Evolutionary conservation across 2,888 invertebrate species (phyloP).

Genomic region (Drosophila testacea): DNA sequence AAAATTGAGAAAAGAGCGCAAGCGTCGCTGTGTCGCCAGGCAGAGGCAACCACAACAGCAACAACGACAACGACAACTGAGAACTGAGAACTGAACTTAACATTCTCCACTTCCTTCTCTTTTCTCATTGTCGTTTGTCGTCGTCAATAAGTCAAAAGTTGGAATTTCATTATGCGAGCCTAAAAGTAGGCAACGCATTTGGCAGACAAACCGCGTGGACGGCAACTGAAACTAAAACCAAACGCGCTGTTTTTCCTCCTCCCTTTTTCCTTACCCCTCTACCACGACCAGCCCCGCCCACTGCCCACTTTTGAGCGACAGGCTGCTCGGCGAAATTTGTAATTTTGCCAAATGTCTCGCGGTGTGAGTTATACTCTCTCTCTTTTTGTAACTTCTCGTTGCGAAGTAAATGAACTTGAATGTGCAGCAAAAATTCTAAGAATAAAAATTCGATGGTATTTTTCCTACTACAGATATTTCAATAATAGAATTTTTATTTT

Average conservation of each 20-base stretch:
- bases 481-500: conserved; percentile 7
- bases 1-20: conserved; percentile 38
- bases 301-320: conserved; percentile 54
- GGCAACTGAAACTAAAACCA: conserved; percentile 70
- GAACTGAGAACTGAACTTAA: conserved; percentile 29
- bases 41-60: conserved; percentile 50
- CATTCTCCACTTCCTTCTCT: conserved; percentile 20
- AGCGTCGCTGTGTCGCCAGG: conserved; percentile 61
- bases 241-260: conserved; percentile 38
- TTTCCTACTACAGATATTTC: conserved; percentile 7
- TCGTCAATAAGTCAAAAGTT: conserved; percentile 83
- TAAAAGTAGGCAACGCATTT: conserved; percentile 81
- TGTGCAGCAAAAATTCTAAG: neutral
- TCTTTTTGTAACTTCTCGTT: conserved; percentile 16
- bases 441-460: neutral
- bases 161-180: conserved; percentile 82
- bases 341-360: conserved; percentile 79
- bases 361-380: conserved; percentile 50
- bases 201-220: conserved; percentile 65
- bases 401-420: conserved; percentile 70
- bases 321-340: conserved; percentile 76
- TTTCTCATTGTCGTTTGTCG: conserved; percentile 34
- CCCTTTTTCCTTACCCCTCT: neutral
- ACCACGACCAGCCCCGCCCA: conserved; percentile 30
- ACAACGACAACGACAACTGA: conserved; percentile 22